These are phyloP conservation scores for Platycercus adscitus DNA, from an alignment of 2,113 vertebrate genomes.

Conservation along the genomic window DNA sequence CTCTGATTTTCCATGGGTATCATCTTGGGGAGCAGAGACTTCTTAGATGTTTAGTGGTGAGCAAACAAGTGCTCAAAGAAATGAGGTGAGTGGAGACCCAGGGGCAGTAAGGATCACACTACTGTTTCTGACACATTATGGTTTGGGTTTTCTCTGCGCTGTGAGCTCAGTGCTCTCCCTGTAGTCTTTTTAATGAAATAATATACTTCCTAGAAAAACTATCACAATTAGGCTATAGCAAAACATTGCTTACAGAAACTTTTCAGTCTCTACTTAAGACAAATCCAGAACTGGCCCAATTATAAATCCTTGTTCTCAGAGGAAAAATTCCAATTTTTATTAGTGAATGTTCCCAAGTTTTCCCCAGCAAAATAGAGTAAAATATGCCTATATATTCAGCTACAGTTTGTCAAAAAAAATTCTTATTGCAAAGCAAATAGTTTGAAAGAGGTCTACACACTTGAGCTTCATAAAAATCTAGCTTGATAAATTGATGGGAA, in stretches of 20 bases:
- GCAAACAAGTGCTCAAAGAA: background rate
- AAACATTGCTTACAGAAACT: background rate
- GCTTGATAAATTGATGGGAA: background rate
- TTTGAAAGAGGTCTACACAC: background rate
- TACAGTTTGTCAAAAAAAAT: background rate
- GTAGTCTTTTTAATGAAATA: background rate
- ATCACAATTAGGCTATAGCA: background rate
- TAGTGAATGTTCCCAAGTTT: background rate
- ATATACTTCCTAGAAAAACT: background rate
- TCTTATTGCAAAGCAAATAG: background rate
- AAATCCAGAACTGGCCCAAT: background rate
- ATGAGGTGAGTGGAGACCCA: background rate
- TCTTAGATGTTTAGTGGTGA: background rate
- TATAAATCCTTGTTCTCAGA: background rate
- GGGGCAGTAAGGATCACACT: background rate
- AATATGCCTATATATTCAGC: background rate
- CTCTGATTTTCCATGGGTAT: background rate
- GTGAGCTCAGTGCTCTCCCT: background rate
- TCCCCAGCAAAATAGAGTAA: background rate
- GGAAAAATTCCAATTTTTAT: background rate
- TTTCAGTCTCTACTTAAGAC: background rate
- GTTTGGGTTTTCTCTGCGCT: background rate
- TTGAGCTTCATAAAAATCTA: background rate
- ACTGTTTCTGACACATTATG: background rate
- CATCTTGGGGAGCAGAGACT: background rate